Evolutionary conservation across 2,888 invertebrate species (phyloP).

Genomic region (Meteorus colon): DNA sequence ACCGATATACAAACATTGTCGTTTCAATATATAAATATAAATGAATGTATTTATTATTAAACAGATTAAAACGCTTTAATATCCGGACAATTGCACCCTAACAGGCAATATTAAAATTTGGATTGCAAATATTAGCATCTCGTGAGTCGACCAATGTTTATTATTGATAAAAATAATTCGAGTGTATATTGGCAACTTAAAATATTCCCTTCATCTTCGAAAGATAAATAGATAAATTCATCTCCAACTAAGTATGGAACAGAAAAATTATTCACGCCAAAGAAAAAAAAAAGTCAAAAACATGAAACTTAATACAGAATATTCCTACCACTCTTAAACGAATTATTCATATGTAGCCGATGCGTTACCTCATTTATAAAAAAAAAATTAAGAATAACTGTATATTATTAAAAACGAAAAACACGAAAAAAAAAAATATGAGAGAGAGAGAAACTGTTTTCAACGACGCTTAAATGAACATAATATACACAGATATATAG

Average conservation of each 20-base stretch:
- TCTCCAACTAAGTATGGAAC: neutral
- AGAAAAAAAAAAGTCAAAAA: neutral
- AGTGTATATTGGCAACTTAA: neutral
- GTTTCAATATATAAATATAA: neutral
- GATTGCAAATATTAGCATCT: neutral
- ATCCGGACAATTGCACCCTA: neutral
- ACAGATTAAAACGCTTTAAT: slow-evolving; percentile 15
- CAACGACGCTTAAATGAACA: slow-evolving; percentile 23
- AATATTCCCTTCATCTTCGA: neutral
- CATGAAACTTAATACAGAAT: neutral
- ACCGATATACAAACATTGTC: neutral
- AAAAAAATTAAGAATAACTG: slow-evolving; percentile 18
- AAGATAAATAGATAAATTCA: too few species aligned
- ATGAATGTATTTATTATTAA: slow-evolving; percentile 12
- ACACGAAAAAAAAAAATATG: slow-evolving; percentile 18
- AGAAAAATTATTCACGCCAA: neutral
- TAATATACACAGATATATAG: slow-evolving; percentile 26
- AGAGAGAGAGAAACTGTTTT: slow-evolving; percentile 7
- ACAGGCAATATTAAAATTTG: slow-evolving; percentile 5
- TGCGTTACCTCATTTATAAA: slow-evolving; percentile 45
- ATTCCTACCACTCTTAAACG: slow-evolving; percentile 29
- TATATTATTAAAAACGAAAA: neutral
- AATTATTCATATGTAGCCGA: slow-evolving; percentile 47
- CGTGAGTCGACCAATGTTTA: neutral
- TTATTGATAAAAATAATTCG: neutral